Evolutionary conservation across 2,888 invertebrate genomes (phyloP).

Genomic region (Frankliniella intonsa): DNA sequence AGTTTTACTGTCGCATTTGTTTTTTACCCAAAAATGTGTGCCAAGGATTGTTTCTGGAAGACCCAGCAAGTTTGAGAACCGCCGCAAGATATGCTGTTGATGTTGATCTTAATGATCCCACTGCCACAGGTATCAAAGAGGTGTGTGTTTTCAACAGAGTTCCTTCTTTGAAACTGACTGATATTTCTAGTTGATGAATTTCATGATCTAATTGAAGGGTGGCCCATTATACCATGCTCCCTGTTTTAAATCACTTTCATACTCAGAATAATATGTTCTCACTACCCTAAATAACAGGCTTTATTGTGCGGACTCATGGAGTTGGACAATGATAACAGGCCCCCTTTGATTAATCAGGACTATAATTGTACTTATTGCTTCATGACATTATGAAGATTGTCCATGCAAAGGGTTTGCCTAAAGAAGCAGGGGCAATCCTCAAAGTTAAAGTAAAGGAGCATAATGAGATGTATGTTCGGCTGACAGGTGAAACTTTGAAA

Average conservation of each 20-base stretch:
- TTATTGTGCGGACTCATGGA: background rate
- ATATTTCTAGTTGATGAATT: background rate
- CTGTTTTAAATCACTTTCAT: background rate
- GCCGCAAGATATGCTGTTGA: constrained; percentile 27
- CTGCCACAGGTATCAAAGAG: constrained; percentile 34
- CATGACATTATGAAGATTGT: background rate
- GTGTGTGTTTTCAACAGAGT: constrained; percentile 33
- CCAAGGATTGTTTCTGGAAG: background rate
- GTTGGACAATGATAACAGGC: background rate
- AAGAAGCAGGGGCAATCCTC: background rate
- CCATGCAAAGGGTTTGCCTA: background rate
- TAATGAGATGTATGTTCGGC: background rate
- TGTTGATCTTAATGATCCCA: constrained; percentile 10
- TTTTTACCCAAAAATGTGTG: background rate
- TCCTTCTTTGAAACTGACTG: background rate
- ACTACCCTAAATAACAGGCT: background rate
- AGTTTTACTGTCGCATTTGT: constrained; percentile 38
- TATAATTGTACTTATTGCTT: background rate
- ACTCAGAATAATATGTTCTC: background rate
- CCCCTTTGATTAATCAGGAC: background rate
- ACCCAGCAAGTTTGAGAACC: constrained; percentile 16
- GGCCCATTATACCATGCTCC: background rate
- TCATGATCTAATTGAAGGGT: constrained; percentile 35
- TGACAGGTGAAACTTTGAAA: background rate
- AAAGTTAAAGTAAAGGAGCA: background rate